These are phyloP conservation scores for Salpingus planirostris DNA, from an alignment of 2,888 invertebrate genomes.

Conservation along the genomic window DNA sequence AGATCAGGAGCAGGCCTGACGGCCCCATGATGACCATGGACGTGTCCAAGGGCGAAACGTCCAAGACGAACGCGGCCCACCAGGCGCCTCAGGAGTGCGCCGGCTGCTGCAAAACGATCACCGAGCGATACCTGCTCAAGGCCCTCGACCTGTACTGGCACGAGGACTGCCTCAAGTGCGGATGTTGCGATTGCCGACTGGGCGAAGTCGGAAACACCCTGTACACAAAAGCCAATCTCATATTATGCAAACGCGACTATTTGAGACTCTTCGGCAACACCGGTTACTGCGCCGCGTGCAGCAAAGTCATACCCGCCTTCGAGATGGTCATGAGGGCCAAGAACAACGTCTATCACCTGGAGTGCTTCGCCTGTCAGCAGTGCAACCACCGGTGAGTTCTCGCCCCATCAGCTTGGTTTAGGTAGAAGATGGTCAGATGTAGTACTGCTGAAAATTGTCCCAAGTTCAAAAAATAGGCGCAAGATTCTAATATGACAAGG, in stretches of 20 bases:
- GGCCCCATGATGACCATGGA: constrained; percentile 76
- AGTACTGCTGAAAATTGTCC: no score
- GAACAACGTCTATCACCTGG: constrained; percentile 94
- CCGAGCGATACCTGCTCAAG: constrained; percentile 82
- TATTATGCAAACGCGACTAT: constrained; percentile 93
- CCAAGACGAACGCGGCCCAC: constrained; percentile 40
- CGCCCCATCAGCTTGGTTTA: no score
- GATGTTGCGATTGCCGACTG: constrained; percentile 92
- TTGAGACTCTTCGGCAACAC: constrained; percentile 93
- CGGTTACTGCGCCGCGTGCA: constrained; percentile 94
- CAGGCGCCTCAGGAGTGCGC: constrained; percentile 71
- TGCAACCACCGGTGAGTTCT: constrained; percentile 87
- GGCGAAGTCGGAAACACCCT: constrained; percentile 95
- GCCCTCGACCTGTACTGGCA: constrained; percentile 95
- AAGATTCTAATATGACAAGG: no score
- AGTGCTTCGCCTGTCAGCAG: constrained; percentile 97
- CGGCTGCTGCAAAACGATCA: constrained; percentile 90
- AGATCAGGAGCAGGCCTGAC: constrained; percentile 39
- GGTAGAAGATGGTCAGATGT: no score
- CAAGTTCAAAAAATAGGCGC: no score
- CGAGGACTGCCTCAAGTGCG: constrained; percentile 95
- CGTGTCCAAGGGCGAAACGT: constrained; percentile 66
- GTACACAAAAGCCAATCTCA: constrained; percentile 90
- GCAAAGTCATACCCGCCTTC: constrained; percentile 95
- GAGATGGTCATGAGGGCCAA: constrained; percentile 99